Evolutionary conservation across 2,888 invertebrate genomes (phyloP).

Genomic region (Cloeon dipterum): DNA sequence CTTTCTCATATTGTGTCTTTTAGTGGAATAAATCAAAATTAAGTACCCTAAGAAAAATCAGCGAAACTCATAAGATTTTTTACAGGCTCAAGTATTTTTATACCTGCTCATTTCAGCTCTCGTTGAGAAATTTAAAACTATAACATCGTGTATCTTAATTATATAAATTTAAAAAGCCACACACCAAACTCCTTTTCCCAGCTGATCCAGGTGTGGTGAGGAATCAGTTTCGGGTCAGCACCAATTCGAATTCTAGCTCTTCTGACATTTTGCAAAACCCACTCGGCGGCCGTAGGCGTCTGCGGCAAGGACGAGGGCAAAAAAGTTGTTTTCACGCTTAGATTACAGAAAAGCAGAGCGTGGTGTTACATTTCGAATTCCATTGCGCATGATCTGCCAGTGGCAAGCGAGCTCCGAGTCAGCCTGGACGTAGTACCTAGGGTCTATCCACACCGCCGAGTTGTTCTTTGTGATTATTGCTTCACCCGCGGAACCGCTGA

Average conservation of each 20-base stretch:
- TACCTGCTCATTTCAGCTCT: no score
- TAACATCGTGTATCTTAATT: no score
- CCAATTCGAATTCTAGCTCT: conserved; percentile 38
- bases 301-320: no score
- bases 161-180: no score
- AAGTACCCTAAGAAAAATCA: no score
- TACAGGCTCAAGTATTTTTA: no score
- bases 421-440: conserved; percentile 71
- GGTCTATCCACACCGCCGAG: conserved; percentile 77
- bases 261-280: conserved; percentile 1
- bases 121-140: no score
- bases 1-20: neutral
- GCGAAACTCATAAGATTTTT: no score
- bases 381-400: conserved; percentile 71
- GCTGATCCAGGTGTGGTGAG: conserved; percentile 40
- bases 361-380: conserved; percentile 29
- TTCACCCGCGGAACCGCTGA: conserved; percentile 50
- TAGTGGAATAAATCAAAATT: no score
- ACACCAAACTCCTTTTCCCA: conserved; percentile 29
- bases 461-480: conserved; percentile 40
- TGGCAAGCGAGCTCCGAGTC: conserved; percentile 62
- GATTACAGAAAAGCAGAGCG: neutral
- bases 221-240: conserved; percentile 47
- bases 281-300: conserved; percentile 4
- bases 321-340: neutral